Evolutionary conservation across 1,140 invertebrate species (phyloP), one percentile per base, ranked within the genome.

Genomic region (Microvelia longipes): DNA sequence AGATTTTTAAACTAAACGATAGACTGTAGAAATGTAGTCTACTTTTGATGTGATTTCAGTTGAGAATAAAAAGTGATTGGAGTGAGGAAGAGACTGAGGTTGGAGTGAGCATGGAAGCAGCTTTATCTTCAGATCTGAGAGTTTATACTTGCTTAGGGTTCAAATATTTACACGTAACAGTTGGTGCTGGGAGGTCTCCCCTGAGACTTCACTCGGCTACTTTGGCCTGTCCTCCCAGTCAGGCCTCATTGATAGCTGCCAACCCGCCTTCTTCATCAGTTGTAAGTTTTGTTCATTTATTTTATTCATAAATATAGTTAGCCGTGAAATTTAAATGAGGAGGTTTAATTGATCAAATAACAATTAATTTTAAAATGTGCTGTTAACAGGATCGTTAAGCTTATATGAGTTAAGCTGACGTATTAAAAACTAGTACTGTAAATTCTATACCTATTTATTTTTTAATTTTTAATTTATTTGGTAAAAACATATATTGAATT

Each of bases 101-200:
- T 65, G 80, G 83, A 0, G 78, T 96, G 1, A 85, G 88, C 74
- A 94, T 96, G 79, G 84, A 88, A 1, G 87, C 91, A 5, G 92
- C 93, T 1, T 86, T 96, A 75, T 85, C 86, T 73, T 85, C 89
- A 0, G 84, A 83, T 11, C 89, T 91, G 81, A 87, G 89, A 71
- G 81, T 96, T 1, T 87, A 93, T 69, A 94, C 93, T 0, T 90
- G 89, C 11, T 86, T 89, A 71, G 85, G 86, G 26, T 84, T 88
- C 74, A 93, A 94, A 80, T 92, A 91, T 75, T 75, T 93, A 2
- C 88, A 92, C 78, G 85, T 93, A 15, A 85, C 86, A 1, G 83
- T 94, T 2, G 86, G 86, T 70, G 89, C 88, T 13, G 81, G 88
- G 0, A 84, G 86, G 27, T 81, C 50, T 80, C 83, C 70, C 78